Evolutionary conservation across 2,113 vertebrate genomes (phyloP).

Genomic region (Genyomyrus donnyi): DNA sequence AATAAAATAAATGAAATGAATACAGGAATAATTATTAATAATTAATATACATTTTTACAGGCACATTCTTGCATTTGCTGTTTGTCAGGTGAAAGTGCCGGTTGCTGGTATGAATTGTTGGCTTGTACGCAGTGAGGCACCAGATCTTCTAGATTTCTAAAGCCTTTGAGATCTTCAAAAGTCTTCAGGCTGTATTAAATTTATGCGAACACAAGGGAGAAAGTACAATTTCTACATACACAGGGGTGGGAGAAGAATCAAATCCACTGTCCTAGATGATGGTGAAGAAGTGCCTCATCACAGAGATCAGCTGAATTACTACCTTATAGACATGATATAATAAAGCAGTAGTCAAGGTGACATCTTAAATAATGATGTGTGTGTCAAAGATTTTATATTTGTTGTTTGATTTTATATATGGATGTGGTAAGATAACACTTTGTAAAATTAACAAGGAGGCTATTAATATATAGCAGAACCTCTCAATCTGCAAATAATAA

Average conservation of each 20-base stretch:
- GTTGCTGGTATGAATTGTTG: too few species aligned
- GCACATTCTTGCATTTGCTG: too few species aligned
- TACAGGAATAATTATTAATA: too few species aligned
- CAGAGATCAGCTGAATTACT: not conserved
- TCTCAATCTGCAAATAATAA: too few species aligned
- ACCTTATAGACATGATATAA: not conserved
- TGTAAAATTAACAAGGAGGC: too few species aligned
- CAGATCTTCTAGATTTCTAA: not conserved
- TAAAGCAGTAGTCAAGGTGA: not conserved
- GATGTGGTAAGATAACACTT: too few species aligned
- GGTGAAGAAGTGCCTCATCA: not conserved
- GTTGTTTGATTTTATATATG: not conserved
- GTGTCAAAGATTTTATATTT: not conserved
- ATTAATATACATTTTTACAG: too few species aligned
- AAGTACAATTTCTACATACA: not conserved
- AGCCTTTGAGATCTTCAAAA: not conserved
- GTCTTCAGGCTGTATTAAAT: not conserved
- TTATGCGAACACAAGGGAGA: not conserved
- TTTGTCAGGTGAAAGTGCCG: too few species aligned
- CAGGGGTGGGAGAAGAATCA: not conserved
- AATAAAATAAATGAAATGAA: too few species aligned
- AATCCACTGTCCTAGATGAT: not conserved
- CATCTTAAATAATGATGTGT: not conserved
- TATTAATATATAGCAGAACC: too few species aligned
- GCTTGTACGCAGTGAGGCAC: not conserved